Percentiles rank a stretch among this genome's conserved stretches.
phyloP scores from a whole-genome alignment of 2,797 vertebrate genomes.

The Kryptopterus vitreolus region DNA sequence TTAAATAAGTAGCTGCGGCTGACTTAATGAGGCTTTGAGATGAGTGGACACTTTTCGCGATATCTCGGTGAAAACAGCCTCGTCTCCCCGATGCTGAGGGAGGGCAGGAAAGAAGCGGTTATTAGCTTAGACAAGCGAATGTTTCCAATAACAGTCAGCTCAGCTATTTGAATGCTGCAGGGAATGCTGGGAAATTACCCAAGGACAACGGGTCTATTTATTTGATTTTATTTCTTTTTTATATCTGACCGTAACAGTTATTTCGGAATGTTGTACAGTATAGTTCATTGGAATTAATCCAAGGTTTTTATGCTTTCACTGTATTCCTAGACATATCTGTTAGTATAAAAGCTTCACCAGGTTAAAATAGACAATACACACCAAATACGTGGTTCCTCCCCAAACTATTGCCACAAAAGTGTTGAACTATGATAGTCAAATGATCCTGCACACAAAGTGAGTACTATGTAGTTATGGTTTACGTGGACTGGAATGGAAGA shows the following conservation, averaged over 20 bases:
- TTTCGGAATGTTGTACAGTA: neutral
- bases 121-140: neutral
- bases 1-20: constrained; percentile 28
- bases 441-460: too few relatives aligned
- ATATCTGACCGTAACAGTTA: constrained; percentile 2
- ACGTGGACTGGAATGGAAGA: too few relatives aligned
- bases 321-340: neutral
- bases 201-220: neutral
- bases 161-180: constrained; percentile 9
- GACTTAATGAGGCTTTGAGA: constrained; percentile 41
- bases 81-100: constrained; percentile 15
- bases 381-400: too few relatives aligned
- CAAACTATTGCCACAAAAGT: too few relatives aligned
- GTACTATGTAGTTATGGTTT: too few relatives aligned
- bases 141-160: neutral
- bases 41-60: constrained; percentile 36
- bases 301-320: neutral
- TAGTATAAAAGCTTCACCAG: neutral
- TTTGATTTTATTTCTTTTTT: constrained; percentile 3
- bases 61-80: constrained; percentile 29
- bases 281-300: neutral
- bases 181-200: constrained; percentile 10
- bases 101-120: neutral
- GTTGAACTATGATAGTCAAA: too few relatives aligned
- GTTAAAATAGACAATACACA: neutral